Evolutionary conservation across 2,113 vertebrate genomes (phyloP).

Genomic region (Machaerirhynchus nigripectus): DNA sequence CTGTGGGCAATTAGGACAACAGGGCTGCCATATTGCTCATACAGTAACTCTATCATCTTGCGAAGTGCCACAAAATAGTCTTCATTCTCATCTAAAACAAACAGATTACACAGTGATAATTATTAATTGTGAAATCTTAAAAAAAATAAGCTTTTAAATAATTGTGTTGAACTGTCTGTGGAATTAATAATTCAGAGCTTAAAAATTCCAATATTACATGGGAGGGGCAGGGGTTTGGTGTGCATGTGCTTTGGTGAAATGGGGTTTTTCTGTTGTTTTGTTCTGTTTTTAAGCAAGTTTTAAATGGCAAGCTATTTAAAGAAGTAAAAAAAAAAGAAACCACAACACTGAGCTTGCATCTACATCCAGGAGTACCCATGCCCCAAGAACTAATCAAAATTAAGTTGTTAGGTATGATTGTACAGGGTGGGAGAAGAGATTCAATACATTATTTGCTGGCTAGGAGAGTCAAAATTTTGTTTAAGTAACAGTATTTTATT

Average conservation of each 20-base stretch:
- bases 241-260: not conserved
- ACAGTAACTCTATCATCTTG: constrained; percentile 92
- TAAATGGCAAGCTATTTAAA: not conserved
- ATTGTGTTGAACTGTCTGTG: not conserved
- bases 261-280: not conserved
- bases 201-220: not conserved
- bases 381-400: not conserved
- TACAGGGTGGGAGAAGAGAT: not conserved
- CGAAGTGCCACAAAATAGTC: constrained; percentile 87
- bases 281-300: not conserved
- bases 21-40: constrained; percentile 80
- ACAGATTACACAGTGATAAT: not conserved
- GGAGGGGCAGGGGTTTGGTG: rapidly evolving
- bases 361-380: not conserved
- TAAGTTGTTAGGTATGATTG: not conserved
- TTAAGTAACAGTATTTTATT: not conserved
- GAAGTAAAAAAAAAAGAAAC: not conserved
- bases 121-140: not conserved
- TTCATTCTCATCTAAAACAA: constrained; percentile 86
- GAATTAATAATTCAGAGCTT: not conserved
- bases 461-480: not conserved
- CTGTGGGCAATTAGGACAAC: constrained; percentile 95
- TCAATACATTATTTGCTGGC: not conserved
- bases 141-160: not conserved
- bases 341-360: not conserved